Percentiles rank a stretch among this genome's conserved stretches.
Conservation (phyloP, 2,888 invertebrate genomes). For the Ptycholaimellus sp. region DNA sequence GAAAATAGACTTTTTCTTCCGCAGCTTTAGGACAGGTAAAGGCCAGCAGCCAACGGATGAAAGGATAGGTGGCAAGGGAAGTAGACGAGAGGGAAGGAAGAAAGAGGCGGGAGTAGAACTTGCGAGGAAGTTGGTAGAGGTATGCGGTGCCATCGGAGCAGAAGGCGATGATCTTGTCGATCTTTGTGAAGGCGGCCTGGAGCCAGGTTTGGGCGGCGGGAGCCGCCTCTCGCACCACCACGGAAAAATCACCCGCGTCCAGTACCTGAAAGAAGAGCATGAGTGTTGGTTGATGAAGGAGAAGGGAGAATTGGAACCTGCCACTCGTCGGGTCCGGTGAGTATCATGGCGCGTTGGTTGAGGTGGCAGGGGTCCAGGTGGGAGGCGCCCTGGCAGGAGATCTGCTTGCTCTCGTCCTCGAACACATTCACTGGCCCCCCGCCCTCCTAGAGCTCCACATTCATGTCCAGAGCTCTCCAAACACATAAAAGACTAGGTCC, state of each 20-base stretch:
- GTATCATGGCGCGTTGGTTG: conserved; percentile 82
- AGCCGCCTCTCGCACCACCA: conserved; percentile 69
- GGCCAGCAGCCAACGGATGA: too few relatives aligned
- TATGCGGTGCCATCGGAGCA: conserved; percentile 86
- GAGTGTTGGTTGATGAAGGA: background rate
- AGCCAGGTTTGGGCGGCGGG: conserved; percentile 66
- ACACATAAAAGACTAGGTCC: background rate
- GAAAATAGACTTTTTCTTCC: conserved; percentile 3
- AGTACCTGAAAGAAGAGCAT: conserved; percentile 36
- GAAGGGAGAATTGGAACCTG: conserved; percentile 39
- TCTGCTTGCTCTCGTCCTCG: conserved; percentile 88
- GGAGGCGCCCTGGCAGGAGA: conserved; percentile 71
- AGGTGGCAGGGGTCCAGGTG: conserved; percentile 75
- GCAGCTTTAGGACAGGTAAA: too few relatives aligned
- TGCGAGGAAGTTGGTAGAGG: conserved; percentile 75
- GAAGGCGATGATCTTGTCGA: conserved; percentile 37
- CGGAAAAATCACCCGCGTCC: conserved; percentile 74
- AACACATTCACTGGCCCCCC: conserved; percentile 35
- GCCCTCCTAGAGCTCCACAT: background rate
- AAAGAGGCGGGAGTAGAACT: too few relatives aligned
- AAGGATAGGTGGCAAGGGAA: too few relatives aligned
- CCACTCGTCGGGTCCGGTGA: conserved; percentile 88
- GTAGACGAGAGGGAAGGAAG: too few relatives aligned
- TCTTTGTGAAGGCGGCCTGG: conserved; percentile 73
- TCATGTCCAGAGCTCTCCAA: background rate